Conservation (phyloP, 2,888 invertebrate species). For the Dysmachus trigonus region DNA sequence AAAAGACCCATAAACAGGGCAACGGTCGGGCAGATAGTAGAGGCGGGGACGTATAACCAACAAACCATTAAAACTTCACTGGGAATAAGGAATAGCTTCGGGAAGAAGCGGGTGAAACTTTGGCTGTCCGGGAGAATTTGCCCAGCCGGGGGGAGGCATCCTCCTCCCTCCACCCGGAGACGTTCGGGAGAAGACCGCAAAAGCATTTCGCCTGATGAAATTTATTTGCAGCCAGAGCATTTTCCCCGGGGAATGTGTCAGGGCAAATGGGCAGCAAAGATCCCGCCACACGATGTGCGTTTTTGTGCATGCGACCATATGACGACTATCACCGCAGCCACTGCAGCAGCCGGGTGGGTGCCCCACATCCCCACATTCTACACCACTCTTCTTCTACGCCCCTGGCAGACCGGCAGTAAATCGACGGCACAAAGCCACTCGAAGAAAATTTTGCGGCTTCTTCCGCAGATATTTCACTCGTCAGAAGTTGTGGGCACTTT, state of each 20-base stretch:
- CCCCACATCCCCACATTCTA: too few species aligned
- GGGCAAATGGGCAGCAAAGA: slow-evolving; percentile 22
- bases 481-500: background rate
- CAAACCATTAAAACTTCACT: slow-evolving; percentile 40
- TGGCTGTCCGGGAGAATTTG: background rate
- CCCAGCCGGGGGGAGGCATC: too few species aligned
- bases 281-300: background rate
- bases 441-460: slow-evolving; percentile 11
- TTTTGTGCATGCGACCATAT: background rate
- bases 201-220: slow-evolving; percentile 16
- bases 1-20: slow-evolving; percentile 37
- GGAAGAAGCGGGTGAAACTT: background rate
- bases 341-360: background rate
- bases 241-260: background rate
- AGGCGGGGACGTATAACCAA: slow-evolving; percentile 41
- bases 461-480: background rate
- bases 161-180: background rate
- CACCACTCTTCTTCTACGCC: too few species aligned
- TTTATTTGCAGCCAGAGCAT: slow-evolving; percentile 19
- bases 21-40: slow-evolving; percentile 35
- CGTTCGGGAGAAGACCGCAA: slow-evolving; percentile 1
- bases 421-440: background rate
- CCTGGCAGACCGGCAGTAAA: background rate
- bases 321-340: background rate
- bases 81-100: slow-evolving; percentile 2